Conservation (phyloP, 1,140 invertebrate species). For the Lucilia cuprina region DNA sequence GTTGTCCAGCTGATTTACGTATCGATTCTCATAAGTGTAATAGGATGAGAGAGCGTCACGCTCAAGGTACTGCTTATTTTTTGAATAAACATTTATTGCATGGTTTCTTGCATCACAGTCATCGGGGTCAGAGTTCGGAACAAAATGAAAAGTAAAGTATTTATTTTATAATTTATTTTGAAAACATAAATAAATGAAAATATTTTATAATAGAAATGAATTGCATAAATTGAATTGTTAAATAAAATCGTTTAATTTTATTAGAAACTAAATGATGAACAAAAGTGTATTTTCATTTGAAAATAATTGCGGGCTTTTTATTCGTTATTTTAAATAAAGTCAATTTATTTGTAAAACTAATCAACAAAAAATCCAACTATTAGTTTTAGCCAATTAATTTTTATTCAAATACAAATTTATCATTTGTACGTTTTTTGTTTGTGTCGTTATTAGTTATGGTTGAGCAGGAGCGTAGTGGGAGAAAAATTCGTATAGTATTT, state of each 20-base stretch:
- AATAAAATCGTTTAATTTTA: background rate
- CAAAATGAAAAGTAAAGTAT: background rate
- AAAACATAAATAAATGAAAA: too few species aligned
- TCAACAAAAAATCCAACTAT: background rate
- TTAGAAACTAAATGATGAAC: background rate
- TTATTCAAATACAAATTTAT: constrained; percentile 10
- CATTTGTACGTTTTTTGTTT: background rate
- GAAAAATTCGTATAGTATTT: too few species aligned
- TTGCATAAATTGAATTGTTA: background rate
- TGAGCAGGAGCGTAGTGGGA: background rate
- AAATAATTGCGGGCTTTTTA: background rate
- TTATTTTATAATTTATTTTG: too few species aligned
- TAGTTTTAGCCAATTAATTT: constrained; percentile 18
- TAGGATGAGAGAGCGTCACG: constrained; percentile 35
- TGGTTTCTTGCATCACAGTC: constrained; percentile 24
- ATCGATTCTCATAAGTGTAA: constrained; percentile 37
- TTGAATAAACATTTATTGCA: constrained; percentile 37
- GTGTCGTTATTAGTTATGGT: background rate
- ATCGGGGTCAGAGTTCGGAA: background rate
- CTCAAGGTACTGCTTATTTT: constrained; percentile 21
- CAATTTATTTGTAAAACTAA: constrained; percentile 3
- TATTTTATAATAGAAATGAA: background rate
- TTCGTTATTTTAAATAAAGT: background rate
- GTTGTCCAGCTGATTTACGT: constrained; percentile 38
- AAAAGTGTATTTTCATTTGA: background rate